Percentiles rank a stretch among this genome's conserved stretches.
Evolutionary conservation across 2,888 invertebrate genomes (phyloP).

Genomic region (Onchidella celtica): DNA sequence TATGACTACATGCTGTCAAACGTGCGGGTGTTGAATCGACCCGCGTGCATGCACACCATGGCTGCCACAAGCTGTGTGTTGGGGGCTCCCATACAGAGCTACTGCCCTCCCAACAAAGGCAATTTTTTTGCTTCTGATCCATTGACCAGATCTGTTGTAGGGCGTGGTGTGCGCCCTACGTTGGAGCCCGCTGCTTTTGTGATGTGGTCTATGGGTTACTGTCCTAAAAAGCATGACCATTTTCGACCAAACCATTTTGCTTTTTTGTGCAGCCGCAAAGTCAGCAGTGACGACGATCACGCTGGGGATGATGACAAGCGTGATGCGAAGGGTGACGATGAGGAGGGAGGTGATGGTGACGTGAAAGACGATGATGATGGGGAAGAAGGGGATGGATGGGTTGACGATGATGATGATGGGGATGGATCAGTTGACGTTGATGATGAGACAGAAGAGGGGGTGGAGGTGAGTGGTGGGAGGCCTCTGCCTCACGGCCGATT

Average conservation of each 20-base stretch:
- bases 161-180: neutral
- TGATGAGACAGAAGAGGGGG: no score
- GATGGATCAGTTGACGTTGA: no score
- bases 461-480: no score
- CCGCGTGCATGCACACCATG: neutral
- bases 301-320: no score
- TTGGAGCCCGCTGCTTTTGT: neutral
- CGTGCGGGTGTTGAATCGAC: neutral
- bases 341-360: no score
- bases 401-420: no score
- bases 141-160: neutral
- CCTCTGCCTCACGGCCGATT: no score
- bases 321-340: no score
- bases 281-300: no score
- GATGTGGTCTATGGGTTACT: neutral
- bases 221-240: neutral
- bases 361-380: no score
- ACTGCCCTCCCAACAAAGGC: neutral
- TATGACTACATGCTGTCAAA: neutral
- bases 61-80: neutral
- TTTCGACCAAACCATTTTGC: neutral
- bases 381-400: no score
- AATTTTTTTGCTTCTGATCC: neutral
- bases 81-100: neutral
- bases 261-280: no score